Base-by-base conservation (phyloP, 2,113 vertebrate genomes). In the Megalops atlanticus region DNA sequence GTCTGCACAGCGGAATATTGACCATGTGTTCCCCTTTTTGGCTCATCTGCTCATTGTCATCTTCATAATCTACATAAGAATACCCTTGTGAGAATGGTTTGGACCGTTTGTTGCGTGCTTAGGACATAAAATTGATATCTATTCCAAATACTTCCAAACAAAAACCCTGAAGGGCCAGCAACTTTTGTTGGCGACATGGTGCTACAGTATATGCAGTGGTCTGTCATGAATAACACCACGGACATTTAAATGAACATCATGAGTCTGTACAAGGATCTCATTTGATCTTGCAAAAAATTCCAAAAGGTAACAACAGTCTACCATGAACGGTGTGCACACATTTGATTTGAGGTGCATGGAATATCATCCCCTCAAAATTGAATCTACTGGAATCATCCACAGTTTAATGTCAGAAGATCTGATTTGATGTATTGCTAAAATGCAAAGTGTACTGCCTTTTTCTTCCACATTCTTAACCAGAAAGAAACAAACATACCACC, bases 81-180 rank as follows among this genome's bases (percentile, higher is more conserved):
- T 41, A 36, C 35, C 73, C 74, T 75, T 35, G 43, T n/a, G 80
- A 27, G 2, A 27, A 49, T 18, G 12, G 33, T 40, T 74, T 80
- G 27, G 39, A 43, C 31, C 45, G n/a, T 76, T 64, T 49, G 52
- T 69, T 75, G 24, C 47, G 54, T 36, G 41, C 49, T 68, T 10
- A 41, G 52, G 14, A 76, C 68, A 81, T 74, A 35, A 81, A 54
- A 43, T 69, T 31, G n/a, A 41, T 69, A 75, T 81, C 54, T 75
- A 40, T 74, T 74, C 39, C 38, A 74, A 74, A 74, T 41, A 27
- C 27, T 76, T 45, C 39, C 74, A 27, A 47, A 47, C 74, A 49
- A 21, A 47, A 76, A 76, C 45, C 74, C 43, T 75, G 33, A 40
- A 75, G 45, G 27, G 74, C 41, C 74, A 75, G 39, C 14, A 40